Percentiles rank a stretch among this genome's conserved stretches.
These are phyloP conservation scores for Tokudaia tokunoshimensis DNA, from an alignment of 2,797 vertebrate species.

Conservation along the genomic window DNA sequence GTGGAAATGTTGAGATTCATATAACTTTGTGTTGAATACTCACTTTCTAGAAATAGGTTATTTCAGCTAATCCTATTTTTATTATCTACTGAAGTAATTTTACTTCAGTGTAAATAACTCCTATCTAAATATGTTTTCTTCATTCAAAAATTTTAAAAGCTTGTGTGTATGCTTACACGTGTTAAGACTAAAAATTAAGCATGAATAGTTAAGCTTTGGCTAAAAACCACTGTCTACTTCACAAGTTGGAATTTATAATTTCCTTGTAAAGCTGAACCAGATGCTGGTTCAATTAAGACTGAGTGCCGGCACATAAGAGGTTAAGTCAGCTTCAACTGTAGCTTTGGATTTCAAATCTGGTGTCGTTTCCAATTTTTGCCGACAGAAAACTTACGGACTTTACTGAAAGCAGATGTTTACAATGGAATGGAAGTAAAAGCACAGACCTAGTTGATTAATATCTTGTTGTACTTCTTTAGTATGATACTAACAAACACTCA, in stretches of 20 bases:
- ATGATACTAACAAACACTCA: slow-evolving; percentile 1
- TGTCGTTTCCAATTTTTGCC: slow-evolving; percentile 55
- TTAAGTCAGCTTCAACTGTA: not conserved
- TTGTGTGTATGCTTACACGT: not conserved
- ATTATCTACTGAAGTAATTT: slow-evolving; percentile 12
- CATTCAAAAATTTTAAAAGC: slow-evolving; percentile 4
- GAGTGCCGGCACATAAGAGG: not conserved
- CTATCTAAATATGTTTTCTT: slow-evolving; percentile 54
- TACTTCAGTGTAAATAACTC: slow-evolving; percentile 19
- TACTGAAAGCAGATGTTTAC: slow-evolving; percentile 42
- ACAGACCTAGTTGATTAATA: not conserved
- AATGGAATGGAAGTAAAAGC: slow-evolving; percentile 14
- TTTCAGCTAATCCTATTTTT: slow-evolving; percentile 38
- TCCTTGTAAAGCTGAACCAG: slow-evolving; percentile 3
- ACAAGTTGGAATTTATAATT: slow-evolving; percentile 59
- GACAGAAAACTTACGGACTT: slow-evolving; percentile 37
- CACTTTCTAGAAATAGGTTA: slow-evolving; percentile 50
- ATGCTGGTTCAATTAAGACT: slow-evolving; percentile 16
- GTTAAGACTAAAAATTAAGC: slow-evolving; percentile 55
- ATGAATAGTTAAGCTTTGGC: slow-evolving; percentile 9
- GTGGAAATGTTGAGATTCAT: not conserved
- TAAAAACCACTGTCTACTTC: slow-evolving; percentile 31
- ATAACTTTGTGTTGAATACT: not conserved
- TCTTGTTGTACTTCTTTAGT: slow-evolving; percentile 24
- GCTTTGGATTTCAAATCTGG: slow-evolving; percentile 46